phyloP scores from a whole-genome alignment of 2,797 vertebrate species.

The Paedocypris micromegethes region DNA sequence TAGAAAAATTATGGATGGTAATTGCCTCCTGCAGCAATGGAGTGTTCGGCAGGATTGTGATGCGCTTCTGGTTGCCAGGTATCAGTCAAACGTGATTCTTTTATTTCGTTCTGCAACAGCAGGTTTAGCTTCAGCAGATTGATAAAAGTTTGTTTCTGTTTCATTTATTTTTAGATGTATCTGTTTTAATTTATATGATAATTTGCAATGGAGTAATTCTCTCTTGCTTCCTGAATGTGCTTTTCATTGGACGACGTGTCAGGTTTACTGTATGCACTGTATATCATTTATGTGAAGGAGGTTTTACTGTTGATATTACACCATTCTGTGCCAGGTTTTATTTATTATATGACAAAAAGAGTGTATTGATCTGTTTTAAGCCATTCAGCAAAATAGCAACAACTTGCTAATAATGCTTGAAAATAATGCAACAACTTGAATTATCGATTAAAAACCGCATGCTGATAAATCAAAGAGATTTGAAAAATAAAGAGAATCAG shows the following conservation, averaged over 20 bases:
- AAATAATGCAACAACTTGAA: too few relatives aligned
- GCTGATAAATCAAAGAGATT: too few relatives aligned
- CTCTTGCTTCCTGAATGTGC: constrained; percentile 1
- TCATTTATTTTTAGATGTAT: constrained; percentile 18
- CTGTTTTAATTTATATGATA: constrained; percentile 12
- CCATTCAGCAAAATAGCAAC: too few relatives aligned
- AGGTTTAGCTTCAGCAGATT: constrained; percentile 66
- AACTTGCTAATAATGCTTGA: too few relatives aligned
- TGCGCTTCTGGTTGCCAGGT: constrained; percentile 61
- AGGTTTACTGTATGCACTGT: too few relatives aligned
- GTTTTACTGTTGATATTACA: too few relatives aligned
- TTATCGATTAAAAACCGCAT: too few relatives aligned
- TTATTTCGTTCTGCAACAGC: constrained; percentile 60
- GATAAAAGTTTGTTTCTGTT: constrained; percentile 59
- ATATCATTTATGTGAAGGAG: too few relatives aligned
- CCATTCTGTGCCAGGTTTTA: too few relatives aligned
- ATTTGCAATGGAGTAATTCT: constrained; percentile 25
- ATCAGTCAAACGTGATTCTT: constrained; percentile 61
- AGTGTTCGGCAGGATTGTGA: constrained; percentile 57
- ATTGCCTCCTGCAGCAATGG: constrained; percentile 69
- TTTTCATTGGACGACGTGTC: not conserved
- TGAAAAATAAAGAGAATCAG: too few relatives aligned
- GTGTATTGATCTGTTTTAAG: too few relatives aligned
- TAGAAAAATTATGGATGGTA: constrained; percentile 70
- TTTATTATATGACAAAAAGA: too few relatives aligned